Base-by-base conservation (phyloP, 2,888 invertebrate species). In the Nymphalis c-album region DNA sequence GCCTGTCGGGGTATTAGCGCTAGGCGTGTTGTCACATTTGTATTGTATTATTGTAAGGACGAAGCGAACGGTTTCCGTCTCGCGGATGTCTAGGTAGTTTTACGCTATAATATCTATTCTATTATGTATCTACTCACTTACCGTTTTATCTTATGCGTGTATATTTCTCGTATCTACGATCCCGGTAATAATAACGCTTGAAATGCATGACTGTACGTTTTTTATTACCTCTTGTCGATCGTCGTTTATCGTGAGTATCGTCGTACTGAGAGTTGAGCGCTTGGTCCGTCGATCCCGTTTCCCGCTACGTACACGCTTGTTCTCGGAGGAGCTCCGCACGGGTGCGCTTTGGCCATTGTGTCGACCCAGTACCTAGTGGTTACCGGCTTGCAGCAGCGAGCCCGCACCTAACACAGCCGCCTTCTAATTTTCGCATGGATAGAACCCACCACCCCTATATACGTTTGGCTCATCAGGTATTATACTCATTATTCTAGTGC, bases 101-200 rank as follows among this genome's bases (percentile, higher is more conserved):
- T 88, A 90, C 86, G 91, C 91, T 91, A 90, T 57, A n/a, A 57
- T 88, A 81, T 84, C 85, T 89, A 87, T 86, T 85, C 84, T 88
- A 90, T 87, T 88, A 85, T 90, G 85, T 91, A 88, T 87, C 83
- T 85, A 88, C 83, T 90, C 90, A 88, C 88, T 88, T 86, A 86
- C 84, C 88, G 88, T 90, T 87, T 88, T 85, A 87, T 88, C 87
- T 86, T 89, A 88, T 90, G 91, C 91, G 91, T 91, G 91, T 91
- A 91, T 90, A 91, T 91, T 91, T 91, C 91, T 92, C 91, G 88
- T 91, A 88, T 86, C 90, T 90, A 88, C 89, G 92, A 94, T 95
- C 95, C 95, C 95, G 95, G 95, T 95, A 96, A 96, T 95, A 96
- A 96, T 95, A 95, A 96, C 95, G 95, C 95, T 96, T 96, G 94